Base-by-base conservation (phyloP, 2,797 vertebrate species). In the Glossophaga mutica region DNA sequence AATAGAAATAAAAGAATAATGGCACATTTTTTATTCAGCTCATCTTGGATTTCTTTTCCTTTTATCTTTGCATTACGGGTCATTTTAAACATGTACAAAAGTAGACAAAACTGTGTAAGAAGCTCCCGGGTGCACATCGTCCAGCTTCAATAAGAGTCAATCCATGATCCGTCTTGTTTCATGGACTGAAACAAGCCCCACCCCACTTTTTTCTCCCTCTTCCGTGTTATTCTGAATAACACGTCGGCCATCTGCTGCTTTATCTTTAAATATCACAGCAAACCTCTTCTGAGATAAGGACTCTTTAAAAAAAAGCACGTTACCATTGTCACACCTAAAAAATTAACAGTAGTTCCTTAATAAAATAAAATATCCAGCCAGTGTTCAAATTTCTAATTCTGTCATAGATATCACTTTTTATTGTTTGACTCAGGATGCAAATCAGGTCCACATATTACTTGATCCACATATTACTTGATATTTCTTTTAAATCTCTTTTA, bases 401-500 rank as follows among this genome's bases (percentile, higher is more conserved):
- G 16, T 85, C 50, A 57, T 9, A 46, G 46, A 44, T 70, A 11
- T 9, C 9, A 39, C 67, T 90, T 78, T 88, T 46, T n/a, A 81
- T 32, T 65, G 14, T 91, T 94, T 87, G 70, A 84, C 73, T 57
- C 16, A 46, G 26, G 50, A 73, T 67, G 12, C 37, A 94, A 77
- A 87, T 71, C 86, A 70, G 68, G 46, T 24, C 50, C 50, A 81
- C 52, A 57, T 37, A 57, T 74, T 87, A 15, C 1, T 39, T 83
- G 42, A 65, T 15, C 50, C 50, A 81, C 52, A 57, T 37, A 57
- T 74, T 87, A 15, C 1, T 39, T 87, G 42, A 70, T 15, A 82
- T 78, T 15, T 12, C 42, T 93, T 93, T 86, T 44, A 86, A 79
- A 65, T 96, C 34, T 81, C 52, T 91, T 90, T 81, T 89, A 91